phyloP scores from a whole-genome alignment of 2,113 vertebrate species.

The Chionomys nivalis region DNA sequence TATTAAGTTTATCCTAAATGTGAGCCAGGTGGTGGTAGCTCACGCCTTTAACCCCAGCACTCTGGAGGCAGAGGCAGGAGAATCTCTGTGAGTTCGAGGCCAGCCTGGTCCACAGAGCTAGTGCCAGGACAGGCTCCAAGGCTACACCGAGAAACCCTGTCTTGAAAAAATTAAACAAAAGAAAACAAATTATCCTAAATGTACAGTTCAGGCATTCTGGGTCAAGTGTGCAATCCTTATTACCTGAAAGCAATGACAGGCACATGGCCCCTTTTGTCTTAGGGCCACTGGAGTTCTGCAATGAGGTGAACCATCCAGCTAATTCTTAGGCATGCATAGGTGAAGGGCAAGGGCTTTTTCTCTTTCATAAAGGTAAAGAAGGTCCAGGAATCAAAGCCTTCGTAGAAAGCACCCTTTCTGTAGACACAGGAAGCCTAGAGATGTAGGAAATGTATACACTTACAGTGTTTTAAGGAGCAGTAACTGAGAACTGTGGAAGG shows the following conservation, averaged over 20 bases:
- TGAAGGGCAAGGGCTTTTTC: neutral
- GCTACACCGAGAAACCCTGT: no score
- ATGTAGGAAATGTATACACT: neutral
- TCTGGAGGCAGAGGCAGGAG: no score
- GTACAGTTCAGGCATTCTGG: neutral
- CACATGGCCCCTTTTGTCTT: fast-evolving
- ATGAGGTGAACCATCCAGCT: neutral
- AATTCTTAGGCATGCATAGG: fast-evolving
- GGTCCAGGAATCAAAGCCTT: neutral
- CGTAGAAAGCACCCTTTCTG: neutral
- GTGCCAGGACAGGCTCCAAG: no score
- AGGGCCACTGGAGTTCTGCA: no score
- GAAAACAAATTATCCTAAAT: neutral
- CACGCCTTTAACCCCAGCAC: no score
- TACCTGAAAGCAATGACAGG: neutral
- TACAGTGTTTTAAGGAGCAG: slow-evolving; percentile 17
- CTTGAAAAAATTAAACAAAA: no score
- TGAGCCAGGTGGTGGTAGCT: no score
- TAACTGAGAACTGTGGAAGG: slow-evolving; percentile 21
- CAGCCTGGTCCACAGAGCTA: no score
- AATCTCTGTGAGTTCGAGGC: no score
- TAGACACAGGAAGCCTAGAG: neutral
- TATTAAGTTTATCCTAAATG: neutral
- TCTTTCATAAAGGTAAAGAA: neutral
- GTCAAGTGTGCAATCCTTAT: neutral